Conservation (phyloP, 1,140 invertebrate genomes). For the Bradysia coprophila region DNA sequence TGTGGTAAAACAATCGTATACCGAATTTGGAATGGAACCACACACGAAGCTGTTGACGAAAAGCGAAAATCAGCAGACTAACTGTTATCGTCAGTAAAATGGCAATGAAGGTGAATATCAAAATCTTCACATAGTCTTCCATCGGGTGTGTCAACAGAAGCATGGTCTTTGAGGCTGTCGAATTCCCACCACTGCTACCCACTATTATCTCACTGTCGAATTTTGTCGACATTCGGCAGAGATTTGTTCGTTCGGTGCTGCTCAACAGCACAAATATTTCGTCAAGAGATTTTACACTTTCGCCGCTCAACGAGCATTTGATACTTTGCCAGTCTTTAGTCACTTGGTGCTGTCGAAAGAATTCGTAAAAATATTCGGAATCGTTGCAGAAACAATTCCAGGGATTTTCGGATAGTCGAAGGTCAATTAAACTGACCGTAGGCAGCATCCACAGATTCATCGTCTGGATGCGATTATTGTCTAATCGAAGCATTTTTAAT, state of each 20-base stretch:
- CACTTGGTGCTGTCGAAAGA: background rate
- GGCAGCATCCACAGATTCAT: constrained; percentile 62
- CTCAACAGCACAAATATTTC: background rate
- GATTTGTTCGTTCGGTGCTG: background rate
- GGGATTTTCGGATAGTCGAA: constrained; percentile 58
- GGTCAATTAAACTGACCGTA: constrained; percentile 38
- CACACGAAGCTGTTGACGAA: constrained; percentile 70
- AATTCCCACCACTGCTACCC: constrained; percentile 47
- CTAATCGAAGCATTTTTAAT: constrained; percentile 49
- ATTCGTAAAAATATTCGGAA: constrained; percentile 58
- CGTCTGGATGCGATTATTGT: constrained; percentile 54
- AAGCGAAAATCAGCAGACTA: constrained; percentile 56
- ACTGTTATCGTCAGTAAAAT: constrained; percentile 48
- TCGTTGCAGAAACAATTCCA: constrained; percentile 82
- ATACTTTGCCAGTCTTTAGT: background rate
- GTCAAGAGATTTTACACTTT: background rate
- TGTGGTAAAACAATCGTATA: constrained; percentile 57
- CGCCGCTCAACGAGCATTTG: background rate
- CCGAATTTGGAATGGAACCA: constrained; percentile 82
- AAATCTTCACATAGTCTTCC: constrained; percentile 59
- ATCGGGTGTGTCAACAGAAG: constrained; percentile 47
- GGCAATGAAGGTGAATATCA: constrained; percentile 43
- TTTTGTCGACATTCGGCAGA: background rate
- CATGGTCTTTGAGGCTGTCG: constrained; percentile 46
- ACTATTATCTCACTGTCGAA: constrained; percentile 23